Evolutionary conservation across 2,113 vertebrate species (phyloP).

Genomic region (Naja naja): DNA sequence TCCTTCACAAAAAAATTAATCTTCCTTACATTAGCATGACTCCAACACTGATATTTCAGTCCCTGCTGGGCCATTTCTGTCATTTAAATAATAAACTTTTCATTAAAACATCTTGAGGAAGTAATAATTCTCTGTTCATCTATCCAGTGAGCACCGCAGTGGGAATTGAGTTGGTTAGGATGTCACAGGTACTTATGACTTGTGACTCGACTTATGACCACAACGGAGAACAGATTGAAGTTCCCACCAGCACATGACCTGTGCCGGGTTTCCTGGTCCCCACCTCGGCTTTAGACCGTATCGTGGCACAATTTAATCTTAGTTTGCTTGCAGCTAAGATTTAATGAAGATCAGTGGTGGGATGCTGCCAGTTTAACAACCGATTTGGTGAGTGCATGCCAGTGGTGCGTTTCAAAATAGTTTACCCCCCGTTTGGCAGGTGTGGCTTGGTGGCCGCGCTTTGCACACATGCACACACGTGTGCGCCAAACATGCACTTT

Average conservation of each 20-base stretch:
- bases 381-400: too few species aligned
- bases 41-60: neutral
- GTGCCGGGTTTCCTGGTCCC: neutral
- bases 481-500: too few species aligned
- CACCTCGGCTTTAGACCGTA: neutral
- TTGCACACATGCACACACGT: too few species aligned
- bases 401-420: too few species aligned
- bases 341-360: too few species aligned
- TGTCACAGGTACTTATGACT: neutral
- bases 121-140: conserved; percentile 21
- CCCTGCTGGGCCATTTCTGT: conserved; percentile 20
- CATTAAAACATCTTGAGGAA: conserved; percentile 28
- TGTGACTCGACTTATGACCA: too few species aligned
- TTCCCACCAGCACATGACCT: neutral
- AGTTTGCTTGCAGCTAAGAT: neutral
- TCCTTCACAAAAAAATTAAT: conserved; percentile 11
- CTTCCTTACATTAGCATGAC: conserved; percentile 1
- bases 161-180: conserved; percentile 27
- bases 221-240: neutral
- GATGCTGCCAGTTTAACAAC: too few species aligned
- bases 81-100: conserved; percentile 39
- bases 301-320: too few species aligned
- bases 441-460: too few species aligned
- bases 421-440: too few species aligned
- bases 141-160: neutral